A percentile compares a stretch with the other conserved stretches of the same genome.
These are phyloP conservation scores for Dipodomys spectabilis DNA, from an alignment of 2,113 vertebrate genomes.

Conservation along the genomic window DNA sequence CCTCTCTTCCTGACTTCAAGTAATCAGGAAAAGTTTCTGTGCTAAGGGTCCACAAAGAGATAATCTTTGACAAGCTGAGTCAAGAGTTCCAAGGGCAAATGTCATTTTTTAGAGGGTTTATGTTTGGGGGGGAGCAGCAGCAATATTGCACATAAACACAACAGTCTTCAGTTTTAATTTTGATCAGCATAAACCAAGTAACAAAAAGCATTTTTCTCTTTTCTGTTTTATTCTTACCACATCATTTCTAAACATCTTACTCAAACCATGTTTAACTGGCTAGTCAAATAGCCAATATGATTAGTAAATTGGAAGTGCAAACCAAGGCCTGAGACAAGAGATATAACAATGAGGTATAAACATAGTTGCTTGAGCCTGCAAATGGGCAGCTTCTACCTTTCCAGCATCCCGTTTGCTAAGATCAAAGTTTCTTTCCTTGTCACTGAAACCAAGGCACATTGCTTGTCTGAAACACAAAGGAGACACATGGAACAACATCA, in stretches of 20 bases:
- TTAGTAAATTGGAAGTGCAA: not conserved
- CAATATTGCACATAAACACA: not conserved
- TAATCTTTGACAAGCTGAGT: not conserved
- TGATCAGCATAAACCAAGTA: not conserved
- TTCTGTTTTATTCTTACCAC: not conserved
- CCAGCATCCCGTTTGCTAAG: not conserved
- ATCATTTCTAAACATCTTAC: not conserved
- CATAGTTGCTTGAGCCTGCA: too few species aligned
- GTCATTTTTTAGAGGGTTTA: not conserved
- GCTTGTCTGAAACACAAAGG: not conserved
- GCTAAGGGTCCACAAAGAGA: not conserved
- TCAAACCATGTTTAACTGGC: not conserved
- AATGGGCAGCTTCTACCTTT: too few species aligned
- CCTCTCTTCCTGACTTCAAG: not conserved
- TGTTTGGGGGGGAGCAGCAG: not conserved
- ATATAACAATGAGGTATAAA: not conserved
- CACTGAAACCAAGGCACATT: not conserved
- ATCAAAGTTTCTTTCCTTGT: not conserved
- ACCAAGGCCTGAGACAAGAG: not conserved
- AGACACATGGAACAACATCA: accelerated
- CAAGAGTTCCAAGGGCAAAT: not conserved
- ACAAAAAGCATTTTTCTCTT: not conserved
- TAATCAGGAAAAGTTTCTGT: not conserved
- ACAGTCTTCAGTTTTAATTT: constrained; percentile 1
- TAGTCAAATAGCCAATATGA: not conserved